Conservation (phyloP, 2,113 vertebrate species). For the Takifugu bimaculatus region DNA sequence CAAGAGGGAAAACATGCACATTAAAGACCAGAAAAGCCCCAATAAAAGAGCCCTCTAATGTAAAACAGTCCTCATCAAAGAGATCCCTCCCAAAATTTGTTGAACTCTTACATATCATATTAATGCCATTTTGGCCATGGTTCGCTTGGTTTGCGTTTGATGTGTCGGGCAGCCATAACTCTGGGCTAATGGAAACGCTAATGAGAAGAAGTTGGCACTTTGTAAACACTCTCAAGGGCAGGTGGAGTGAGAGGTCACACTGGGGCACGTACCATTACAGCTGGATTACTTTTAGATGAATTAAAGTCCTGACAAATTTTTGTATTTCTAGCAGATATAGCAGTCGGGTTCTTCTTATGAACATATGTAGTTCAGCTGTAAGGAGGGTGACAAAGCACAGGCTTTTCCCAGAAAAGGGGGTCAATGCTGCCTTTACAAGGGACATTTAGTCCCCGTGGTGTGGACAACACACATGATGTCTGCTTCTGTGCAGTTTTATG, state of each 20-base stretch:
- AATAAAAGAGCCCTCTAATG: slow-evolving; percentile 70
- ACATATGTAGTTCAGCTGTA: slow-evolving; percentile 58
- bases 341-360: slow-evolving; percentile 13
- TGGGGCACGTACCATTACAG: slow-evolving; percentile 50
- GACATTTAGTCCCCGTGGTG: slow-evolving; percentile 29
- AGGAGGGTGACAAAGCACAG: slow-evolving; percentile 24
- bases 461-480: slow-evolving; percentile 50
- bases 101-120: slow-evolving; percentile 74
- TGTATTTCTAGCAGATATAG: slow-evolving; percentile 37
- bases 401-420: slow-evolving; percentile 29
- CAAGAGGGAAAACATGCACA: slow-evolving; percentile 67
- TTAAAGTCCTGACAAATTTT: slow-evolving; percentile 25
- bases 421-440: slow-evolving; percentile 38
- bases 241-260: slow-evolving; percentile 58
- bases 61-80: slow-evolving; percentile 75
- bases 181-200: slow-evolving; percentile 50
- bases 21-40: slow-evolving; percentile 70
- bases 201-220: slow-evolving; percentile 71
- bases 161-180: slow-evolving; percentile 56
- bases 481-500: slow-evolving; percentile 59
- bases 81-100: slow-evolving; percentile 60
- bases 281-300: slow-evolving; percentile 36
- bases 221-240: slow-evolving; percentile 67
- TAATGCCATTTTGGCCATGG: slow-evolving; percentile 67
- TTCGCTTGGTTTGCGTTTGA: slow-evolving; percentile 62